Base-by-base conservation (phyloP, 2,888 invertebrate species). In the Meganola albula region DNA sequence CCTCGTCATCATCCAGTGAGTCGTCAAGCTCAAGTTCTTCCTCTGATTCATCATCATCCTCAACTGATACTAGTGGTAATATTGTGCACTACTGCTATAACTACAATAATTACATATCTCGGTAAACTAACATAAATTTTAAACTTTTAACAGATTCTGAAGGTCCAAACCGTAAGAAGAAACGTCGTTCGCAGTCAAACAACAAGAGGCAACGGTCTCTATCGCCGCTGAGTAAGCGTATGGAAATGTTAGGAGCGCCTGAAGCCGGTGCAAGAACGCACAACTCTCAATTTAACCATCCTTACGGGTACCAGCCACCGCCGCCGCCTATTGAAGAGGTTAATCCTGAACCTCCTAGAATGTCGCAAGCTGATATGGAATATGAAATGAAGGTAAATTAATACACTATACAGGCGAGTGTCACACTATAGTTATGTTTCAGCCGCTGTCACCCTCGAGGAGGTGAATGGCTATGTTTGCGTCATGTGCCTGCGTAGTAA, bases 151-250 rank as follows among this genome's bases (percentile, higher is more conserved):
- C 70, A 80, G 88, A 85, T 59, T 82, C 82, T 40, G 86, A 89
- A 54, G 83, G 88, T 11, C 85, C 86, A 4, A 84, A 79, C 40
- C 77, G 82, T 27, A 87, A 88, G 71, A 90, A 90, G 74, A 90
- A 90, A 61, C 87, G 88, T 34, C 83, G 88, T 7, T 87, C 87
- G 3, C 83, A 87, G 30, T 85, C 88, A 0, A 80, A 80, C 57
- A 86, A 87, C 60, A 88, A 89, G 63, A 89, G 90, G 31, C 90
- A 92, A 55, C 89, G 90, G 5, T 94, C 94, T 0, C 74, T 94
- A 28, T 94, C 94, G 16, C 94, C 94, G 1, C 82, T 94, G 14
- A 94, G 93, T 75, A 94, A 94, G 67, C 90, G 94, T 7, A 93
- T 94, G 92, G 93, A 92, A 11, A 87, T 91, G 80, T 87, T 92